Percentiles rank a stretch among this genome's conserved stretches.
Conservation (phyloP, 1,140 invertebrate species). For the Pectinophora gossypiella region DNA sequence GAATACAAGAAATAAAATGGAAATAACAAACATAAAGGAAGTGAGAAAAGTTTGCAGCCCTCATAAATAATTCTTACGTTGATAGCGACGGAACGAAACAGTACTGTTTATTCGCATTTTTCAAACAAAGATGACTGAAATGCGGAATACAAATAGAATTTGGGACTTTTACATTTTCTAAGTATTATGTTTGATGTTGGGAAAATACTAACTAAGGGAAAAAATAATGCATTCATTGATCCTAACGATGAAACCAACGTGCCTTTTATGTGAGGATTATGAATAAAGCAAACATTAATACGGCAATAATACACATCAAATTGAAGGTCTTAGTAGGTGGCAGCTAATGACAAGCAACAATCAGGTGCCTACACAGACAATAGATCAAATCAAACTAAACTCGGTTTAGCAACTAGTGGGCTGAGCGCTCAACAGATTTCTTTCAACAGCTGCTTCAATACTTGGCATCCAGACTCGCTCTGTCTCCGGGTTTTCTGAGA, state of each 20-base stretch:
- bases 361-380: constrained; percentile 30
- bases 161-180: not conserved
- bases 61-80: constrained; percentile 4
- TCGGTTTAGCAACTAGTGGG: constrained; percentile 59
- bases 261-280: too few species aligned
- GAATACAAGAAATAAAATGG: not conserved
- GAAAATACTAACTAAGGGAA: too few species aligned
- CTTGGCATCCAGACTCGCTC: constrained; percentile 25
- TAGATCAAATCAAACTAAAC: constrained; percentile 46
- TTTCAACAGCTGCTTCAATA: constrained; percentile 47
- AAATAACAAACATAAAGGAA: constrained; percentile 1
- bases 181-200: not conserved
- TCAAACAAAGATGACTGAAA: not conserved
- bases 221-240: too few species aligned
- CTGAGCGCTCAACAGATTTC: constrained; percentile 54
- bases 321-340: not conserved
- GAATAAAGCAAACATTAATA: too few species aligned
- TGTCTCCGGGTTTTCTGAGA: constrained; percentile 27
- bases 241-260: too few species aligned
- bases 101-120: not conserved
- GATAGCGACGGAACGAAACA: not conserved
- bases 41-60: not conserved
- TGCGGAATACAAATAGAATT: not conserved
- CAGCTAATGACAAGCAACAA: constrained; percentile 24
- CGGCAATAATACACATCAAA: too few species aligned